phyloP scores from a whole-genome alignment of 2,888 invertebrate species.

The Gasteruption jaculator region DNA sequence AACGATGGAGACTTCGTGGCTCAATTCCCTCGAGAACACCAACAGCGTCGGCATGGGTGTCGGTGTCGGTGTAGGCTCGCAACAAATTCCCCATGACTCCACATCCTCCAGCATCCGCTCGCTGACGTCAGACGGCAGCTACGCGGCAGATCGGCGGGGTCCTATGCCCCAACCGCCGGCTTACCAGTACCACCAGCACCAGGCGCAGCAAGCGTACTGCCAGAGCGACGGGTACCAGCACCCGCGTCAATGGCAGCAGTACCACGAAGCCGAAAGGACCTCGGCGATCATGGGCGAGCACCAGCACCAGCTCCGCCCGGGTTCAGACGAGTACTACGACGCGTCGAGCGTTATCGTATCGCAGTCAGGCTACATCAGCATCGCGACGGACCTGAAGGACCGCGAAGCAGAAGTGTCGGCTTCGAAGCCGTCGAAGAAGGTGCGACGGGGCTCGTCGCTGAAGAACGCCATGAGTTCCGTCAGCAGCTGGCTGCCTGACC shows the following conservation, averaged over 20 bases:
- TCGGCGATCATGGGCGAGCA: constrained; percentile 35
- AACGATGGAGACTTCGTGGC: constrained; percentile 62
- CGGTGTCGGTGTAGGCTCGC: no score
- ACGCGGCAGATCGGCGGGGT: constrained; percentile 39
- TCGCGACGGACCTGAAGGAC: constrained; percentile 64
- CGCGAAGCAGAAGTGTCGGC: constrained; percentile 54
- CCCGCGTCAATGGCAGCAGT: constrained; percentile 43
- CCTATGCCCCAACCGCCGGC: constrained; percentile 44
- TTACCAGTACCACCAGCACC: constrained; percentile 43
- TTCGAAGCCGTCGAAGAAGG: constrained; percentile 60
- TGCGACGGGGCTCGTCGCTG: constrained; percentile 65
- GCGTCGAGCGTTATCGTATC: constrained; percentile 66
- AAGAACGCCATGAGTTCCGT: constrained; percentile 79
- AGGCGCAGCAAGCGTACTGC: constrained; percentile 41
- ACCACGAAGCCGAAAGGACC: constrained; percentile 32
- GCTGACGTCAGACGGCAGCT: constrained; percentile 43
- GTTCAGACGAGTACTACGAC: constrained; percentile 54
- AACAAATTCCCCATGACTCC: constrained; percentile 54
- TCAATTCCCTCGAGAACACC: constrained; percentile 57
- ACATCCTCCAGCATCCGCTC: constrained; percentile 56
- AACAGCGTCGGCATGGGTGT: no score
- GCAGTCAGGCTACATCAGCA: constrained; percentile 74
- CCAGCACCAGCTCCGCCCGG: constrained; percentile 18
- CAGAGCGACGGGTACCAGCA: constrained; percentile 43
- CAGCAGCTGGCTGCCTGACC: constrained; percentile 76